Conservation (phyloP, 2,797 vertebrate species). For the Sparus aurata region DNA sequence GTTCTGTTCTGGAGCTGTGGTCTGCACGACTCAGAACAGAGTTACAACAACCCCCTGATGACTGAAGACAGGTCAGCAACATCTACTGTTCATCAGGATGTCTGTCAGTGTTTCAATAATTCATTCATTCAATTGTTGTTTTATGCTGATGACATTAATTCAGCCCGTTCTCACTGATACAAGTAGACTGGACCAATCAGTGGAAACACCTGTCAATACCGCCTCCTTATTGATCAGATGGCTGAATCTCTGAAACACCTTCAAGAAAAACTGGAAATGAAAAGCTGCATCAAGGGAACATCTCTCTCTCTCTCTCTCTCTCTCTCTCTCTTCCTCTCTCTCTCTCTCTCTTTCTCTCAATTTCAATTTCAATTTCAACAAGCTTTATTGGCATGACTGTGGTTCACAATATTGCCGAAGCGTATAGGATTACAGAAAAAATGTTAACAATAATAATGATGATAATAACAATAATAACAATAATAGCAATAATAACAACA, state of each 20-base stretch:
- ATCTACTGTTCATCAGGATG: not conserved
- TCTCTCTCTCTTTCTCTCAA: no score
- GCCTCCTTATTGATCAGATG: not conserved
- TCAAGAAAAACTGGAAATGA: not conserved
- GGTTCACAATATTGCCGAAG: no score
- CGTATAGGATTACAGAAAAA: no score
- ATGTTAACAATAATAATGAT: no score
- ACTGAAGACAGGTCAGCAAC: not conserved
- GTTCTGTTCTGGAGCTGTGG: not conserved
- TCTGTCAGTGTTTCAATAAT: not conserved
- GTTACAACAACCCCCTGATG: not conserved
- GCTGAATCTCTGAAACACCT: not conserved
- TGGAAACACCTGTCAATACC: not conserved
- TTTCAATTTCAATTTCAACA: no score
- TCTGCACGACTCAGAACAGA: not conserved
- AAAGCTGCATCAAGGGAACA: not conserved
- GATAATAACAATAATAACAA: no score
- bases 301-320: no score
- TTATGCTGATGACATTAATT: not conserved
- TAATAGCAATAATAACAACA: no score
- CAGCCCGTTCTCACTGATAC: not conserved
- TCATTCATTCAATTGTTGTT: not conserved
- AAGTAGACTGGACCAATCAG: not conserved
- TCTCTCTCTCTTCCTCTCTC: no score
- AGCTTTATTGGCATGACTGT: no score